Conservation (phyloP, 2,797 vertebrate genomes). For the Valencia hispanica region DNA sequence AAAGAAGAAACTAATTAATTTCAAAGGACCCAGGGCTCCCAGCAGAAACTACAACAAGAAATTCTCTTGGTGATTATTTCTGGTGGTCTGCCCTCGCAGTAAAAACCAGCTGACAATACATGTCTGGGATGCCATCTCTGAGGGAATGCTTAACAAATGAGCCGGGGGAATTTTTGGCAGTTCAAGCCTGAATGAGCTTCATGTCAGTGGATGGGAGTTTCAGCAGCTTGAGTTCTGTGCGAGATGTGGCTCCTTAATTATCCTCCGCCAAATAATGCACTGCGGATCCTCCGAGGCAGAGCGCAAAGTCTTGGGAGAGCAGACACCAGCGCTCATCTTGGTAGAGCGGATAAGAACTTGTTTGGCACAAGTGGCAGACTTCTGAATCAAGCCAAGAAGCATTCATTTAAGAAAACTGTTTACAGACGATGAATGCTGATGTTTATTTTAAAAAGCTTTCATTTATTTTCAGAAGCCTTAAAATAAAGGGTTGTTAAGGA, state of each 20-base stretch:
- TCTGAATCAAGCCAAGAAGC: background rate
- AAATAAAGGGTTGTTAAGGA: background rate
- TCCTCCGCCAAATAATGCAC: conserved; percentile 37
- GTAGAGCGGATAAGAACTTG: conserved; percentile 12
- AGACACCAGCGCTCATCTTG: conserved; percentile 30
- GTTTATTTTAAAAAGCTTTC: background rate
- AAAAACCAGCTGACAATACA: conserved; percentile 54
- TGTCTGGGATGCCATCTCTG: conserved; percentile 52
- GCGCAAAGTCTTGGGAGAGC: conserved; percentile 15
- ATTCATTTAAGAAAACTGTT: background rate
- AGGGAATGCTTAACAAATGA: conserved; percentile 56
- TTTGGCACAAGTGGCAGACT: conserved; percentile 11
- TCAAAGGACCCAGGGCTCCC: conserved; percentile 23
- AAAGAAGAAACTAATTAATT: conserved; percentile 50
- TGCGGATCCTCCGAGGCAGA: conserved; percentile 16
- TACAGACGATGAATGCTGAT: background rate
- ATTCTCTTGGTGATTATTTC: conserved; percentile 50
- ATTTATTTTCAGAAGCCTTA: background rate
- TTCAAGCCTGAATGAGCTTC: conserved; percentile 38
- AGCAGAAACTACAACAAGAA: conserved; percentile 19
- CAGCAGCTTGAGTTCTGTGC: conserved; percentile 24
- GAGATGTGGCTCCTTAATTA: conserved; percentile 37
- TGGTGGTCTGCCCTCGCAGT: conserved; percentile 20
- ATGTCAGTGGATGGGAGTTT: conserved; percentile 30
- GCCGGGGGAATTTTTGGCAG: conserved; percentile 44